Percentiles rank a stretch among this genome's conserved stretches.
Evolutionary conservation across 2,113 vertebrate species (phyloP).

Genomic region (Lepus europaeus): DNA sequence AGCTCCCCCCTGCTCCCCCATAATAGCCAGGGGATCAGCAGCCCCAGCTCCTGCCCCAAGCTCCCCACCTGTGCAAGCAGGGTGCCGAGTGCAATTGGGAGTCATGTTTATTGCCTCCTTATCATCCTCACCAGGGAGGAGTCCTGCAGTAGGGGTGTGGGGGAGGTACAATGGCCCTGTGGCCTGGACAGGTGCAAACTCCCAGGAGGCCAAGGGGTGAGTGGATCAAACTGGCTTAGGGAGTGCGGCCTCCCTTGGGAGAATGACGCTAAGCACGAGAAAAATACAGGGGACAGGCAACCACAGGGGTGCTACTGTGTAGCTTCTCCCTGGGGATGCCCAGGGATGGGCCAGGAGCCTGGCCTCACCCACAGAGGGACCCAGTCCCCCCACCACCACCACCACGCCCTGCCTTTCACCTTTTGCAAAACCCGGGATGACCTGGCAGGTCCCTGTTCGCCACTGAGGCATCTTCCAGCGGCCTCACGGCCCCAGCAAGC

Average conservation of each 20-base stretch:
- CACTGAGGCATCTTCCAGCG: neutral
- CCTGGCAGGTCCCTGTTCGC: neutral
- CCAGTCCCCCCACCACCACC: neutral
- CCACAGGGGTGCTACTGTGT: constrained; percentile 62
- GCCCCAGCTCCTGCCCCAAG: neutral
- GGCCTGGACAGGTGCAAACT: constrained; percentile 80
- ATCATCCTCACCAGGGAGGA: constrained; percentile 71
- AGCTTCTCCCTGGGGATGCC: constrained; percentile 69
- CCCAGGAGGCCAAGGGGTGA: constrained; percentile 66
- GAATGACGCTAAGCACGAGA: constrained; percentile 71
- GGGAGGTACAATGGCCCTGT: constrained; percentile 59
- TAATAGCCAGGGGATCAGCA: neutral
- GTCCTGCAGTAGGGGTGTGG: neutral
- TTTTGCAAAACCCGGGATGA: neutral
- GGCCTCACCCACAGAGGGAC: constrained; percentile 29
- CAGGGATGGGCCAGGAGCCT: neutral
- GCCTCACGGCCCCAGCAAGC: constrained; percentile 33
- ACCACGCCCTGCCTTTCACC: neutral
- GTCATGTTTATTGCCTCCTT: constrained; percentile 71
- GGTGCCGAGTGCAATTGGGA: constrained; percentile 36
- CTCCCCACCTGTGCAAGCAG: constrained; percentile 50
- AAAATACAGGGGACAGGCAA: constrained; percentile 63
- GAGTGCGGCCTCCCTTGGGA: constrained; percentile 63
- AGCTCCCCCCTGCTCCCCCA: neutral
- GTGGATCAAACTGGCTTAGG: constrained; percentile 71